phyloP scores from a whole-genome alignment of 2,113 vertebrate species.

The Corythornis vintsioides region DNA sequence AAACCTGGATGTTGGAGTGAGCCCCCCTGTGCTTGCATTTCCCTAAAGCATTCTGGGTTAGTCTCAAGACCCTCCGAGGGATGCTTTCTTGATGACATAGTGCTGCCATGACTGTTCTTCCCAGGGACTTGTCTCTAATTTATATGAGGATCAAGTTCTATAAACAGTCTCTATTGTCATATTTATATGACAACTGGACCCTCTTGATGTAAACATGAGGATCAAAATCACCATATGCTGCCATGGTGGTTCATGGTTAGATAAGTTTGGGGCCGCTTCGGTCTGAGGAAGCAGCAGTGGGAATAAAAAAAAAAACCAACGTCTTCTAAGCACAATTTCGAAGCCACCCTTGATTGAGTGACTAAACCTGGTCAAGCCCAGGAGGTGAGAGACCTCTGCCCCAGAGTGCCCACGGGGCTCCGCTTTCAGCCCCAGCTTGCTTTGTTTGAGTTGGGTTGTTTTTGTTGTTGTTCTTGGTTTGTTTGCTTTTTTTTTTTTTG shows the following conservation, averaged over 20 bases:
- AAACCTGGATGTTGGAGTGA: rapidly evolving
- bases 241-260: rapidly evolving
- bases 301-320: background rate
- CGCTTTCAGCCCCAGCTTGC: background rate
- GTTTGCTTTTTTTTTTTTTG: background rate
- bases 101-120: background rate
- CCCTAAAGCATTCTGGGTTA: background rate
- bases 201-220: background rate
- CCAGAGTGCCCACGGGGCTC: background rate
- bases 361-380: background rate
- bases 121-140: background rate
- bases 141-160: background rate
- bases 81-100: background rate
- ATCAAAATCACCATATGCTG: background rate
- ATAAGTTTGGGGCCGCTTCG: background rate
- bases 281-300: background rate
- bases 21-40: rapidly evolving
- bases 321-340: background rate
- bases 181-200: background rate
- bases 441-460: background rate
- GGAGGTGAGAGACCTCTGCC: background rate
- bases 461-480: background rate
- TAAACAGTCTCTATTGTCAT: background rate
- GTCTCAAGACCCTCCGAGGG: background rate
- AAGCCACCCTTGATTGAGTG: background rate